phyloP scores from a whole-genome alignment of 2,888 invertebrate species.

The Drosophila histrio region DNA sequence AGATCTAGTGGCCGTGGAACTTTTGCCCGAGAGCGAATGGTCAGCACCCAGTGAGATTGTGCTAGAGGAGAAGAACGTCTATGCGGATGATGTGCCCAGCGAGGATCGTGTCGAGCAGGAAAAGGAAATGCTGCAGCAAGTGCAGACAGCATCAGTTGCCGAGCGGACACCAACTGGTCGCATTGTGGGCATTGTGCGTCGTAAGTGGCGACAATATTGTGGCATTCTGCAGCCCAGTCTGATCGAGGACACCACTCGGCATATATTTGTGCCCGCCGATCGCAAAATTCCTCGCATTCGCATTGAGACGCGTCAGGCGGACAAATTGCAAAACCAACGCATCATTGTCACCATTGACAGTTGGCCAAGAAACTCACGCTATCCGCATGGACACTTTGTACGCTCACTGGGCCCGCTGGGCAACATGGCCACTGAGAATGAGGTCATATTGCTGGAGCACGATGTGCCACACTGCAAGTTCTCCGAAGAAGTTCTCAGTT shows the following conservation, averaged over 20 bases:
- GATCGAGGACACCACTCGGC: slow-evolving; percentile 89
- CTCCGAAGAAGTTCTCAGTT: slow-evolving; percentile 96
- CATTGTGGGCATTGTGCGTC: slow-evolving; percentile 96
- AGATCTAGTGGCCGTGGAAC: slow-evolving; percentile 95
- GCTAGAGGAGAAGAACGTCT: slow-evolving; percentile 88
- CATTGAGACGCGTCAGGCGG: slow-evolving; percentile 97
- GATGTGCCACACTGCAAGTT: slow-evolving; percentile 98
- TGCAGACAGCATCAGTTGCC: slow-evolving; percentile 60
- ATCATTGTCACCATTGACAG: slow-evolving; percentile 98
- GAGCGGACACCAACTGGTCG: slow-evolving; percentile 88
- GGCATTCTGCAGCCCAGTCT: slow-evolving; percentile 94
- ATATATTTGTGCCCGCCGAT: slow-evolving; percentile 97
- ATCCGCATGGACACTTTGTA: slow-evolving; percentile 98
- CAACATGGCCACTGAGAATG: slow-evolving; percentile 97
- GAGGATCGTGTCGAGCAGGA: slow-evolving; percentile 82
- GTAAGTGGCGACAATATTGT: slow-evolving; percentile 99
- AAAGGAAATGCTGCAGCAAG: slow-evolving; percentile 84
- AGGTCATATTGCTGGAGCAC: slow-evolving; percentile 97
- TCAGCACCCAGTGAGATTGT: slow-evolving; percentile 94
- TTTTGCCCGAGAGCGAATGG: slow-evolving; percentile 96
- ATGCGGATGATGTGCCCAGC: slow-evolving; percentile 86
- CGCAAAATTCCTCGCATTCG: slow-evolving; percentile 96
- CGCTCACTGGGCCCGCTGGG: slow-evolving; percentile 96
- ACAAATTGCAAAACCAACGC: slow-evolving; percentile 91
- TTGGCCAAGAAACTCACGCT: slow-evolving; percentile 97